Conservation (phyloP, 92 coral and sea anemone genomes). For the Actinernus sp. region DNA sequence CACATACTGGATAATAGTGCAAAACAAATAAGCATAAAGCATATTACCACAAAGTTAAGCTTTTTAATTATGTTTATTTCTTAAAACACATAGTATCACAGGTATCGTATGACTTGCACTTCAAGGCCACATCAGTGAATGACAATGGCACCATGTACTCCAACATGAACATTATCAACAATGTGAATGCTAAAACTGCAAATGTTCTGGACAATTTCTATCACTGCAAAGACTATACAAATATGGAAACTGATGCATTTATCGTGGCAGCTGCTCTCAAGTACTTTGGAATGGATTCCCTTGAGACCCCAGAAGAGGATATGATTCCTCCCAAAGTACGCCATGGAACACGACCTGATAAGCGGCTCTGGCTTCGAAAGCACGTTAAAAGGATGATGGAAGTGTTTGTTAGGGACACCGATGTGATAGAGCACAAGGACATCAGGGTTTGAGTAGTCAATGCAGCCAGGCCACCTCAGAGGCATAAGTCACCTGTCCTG, state of each 20-base stretch:
- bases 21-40: no score
- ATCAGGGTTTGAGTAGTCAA: slow-evolving; percentile 10
- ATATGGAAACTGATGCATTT: slow-evolving; percentile 62
- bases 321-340: slow-evolving; percentile 46
- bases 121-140: not conserved
- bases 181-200: slow-evolving; percentile 61
- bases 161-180: slow-evolving; percentile 58
- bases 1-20: no score
- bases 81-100: no score
- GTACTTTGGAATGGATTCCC: slow-evolving; percentile 19
- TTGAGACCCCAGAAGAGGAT: slow-evolving; percentile 14
- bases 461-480: slow-evolving; percentile 12
- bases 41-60: no score
- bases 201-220: slow-evolving; percentile 68
- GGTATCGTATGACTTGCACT: slow-evolving; percentile 29
- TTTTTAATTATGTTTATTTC: no score
- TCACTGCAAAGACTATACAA: slow-evolving; percentile 42
- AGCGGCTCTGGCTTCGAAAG: slow-evolving; percentile 54
- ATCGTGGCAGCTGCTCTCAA: slow-evolving; percentile 56
- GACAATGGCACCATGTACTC: slow-evolving; percentile 61
- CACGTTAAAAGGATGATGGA: slow-evolving; percentile 30
- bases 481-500: slow-evolving; percentile 11
- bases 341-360: not conserved
- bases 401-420: slow-evolving; percentile 37
- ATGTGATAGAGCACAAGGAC: not conserved